Evolutionary conservation across 2,113 vertebrate genomes (phyloP), one percentile per base, ranked within the genome.

Genomic region (Lathamus discolor): DNA sequence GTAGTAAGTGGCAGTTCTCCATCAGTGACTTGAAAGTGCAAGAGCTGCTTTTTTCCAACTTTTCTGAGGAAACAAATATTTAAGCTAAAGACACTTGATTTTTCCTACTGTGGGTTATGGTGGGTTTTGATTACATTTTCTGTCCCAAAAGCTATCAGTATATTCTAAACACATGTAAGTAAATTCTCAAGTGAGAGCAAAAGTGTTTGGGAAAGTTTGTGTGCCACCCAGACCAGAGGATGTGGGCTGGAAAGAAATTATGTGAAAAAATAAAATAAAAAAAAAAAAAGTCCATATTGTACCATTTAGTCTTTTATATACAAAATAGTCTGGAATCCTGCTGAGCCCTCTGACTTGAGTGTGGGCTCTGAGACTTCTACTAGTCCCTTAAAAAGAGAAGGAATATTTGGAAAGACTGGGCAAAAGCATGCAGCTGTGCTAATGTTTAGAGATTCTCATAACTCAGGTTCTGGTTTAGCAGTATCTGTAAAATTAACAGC

Each of bases 401-500:
- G 29, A 25, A 23, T 91, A 83, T 83, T 96, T 96, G 83, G 20
- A 86, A 79, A 55, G 39, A 37, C 46, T 73, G 48, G 80, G 73
- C 76, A 83, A 90, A 92, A 86, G 17, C 61, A 66, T 69, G 59
- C 81, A 88, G 75, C 86, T 83, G 86, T 83, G 64, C 13, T 95
- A 75, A 51, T 2, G 3, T 82, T 92, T 75, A 55, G 24, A 63
- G 51, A 57, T 92, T 92, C 83, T 92, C 28, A 41, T 82, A 93
- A 81, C 67, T 63, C 37, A 51, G 74, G 46, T 77, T 81, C 83
- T 94, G 83, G 27, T 76, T 91, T 94, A 95, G 80, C 62, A 88
- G 31, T 90, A 69, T 88, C 76, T 93, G 76, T 95, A 96, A 90
- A 92, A 93, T 95, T 94, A 96, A 79, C 88, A 92, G 68, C 88